Evolutionary conservation across 2,797 vertebrate genomes (phyloP), one percentile per base, ranked within the genome.

Genomic region (Sylvilagus floridanus): DNA sequence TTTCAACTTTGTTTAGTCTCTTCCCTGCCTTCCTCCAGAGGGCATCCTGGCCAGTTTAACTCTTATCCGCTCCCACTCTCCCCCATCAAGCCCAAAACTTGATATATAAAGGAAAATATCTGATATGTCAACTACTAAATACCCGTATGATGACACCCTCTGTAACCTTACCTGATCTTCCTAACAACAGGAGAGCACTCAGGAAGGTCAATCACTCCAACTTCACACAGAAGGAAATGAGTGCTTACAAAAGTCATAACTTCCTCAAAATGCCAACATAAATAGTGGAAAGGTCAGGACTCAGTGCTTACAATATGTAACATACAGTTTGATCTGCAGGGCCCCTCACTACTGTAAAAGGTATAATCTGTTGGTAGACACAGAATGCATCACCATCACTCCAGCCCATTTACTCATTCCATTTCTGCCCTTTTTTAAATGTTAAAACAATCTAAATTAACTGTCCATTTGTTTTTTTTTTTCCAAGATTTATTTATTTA

Each of bases 141-240:
- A 89, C 86, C 19, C 91, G 54, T 60, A 89, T 22, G 78, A 81
- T 35, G 8, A 94, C 0, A 75, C 14, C 35, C 21, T 66, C 62
- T 7, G 54, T 82, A 79, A 84, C 52, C 83, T 94, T 92, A 83
- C 71, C 47, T 87, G 37, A 73, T 63, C 68, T 89, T 69, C 57
- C 72, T 28, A 84, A 90, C 54, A 94, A 19, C 12, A 21, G 60
- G 71, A 94, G 17, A 76, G 14, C n/a, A 88, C 66, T 21, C 35
- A 71, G 21, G 17, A 96, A 94, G 50, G 50, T 94, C 57, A 92
- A 77, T 77, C 82, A 92, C 32, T 21, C 13, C 26, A 90, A 6
- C 71, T 95, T 95, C 78, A 96, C 35, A 95, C 24, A 91, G 13
- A 92, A 88, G 32, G 63, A 84, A 96, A 94, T 22, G 30, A 77